Evolutionary conservation across 1,140 invertebrate species (phyloP), one percentile per base, ranked within the genome.

Genomic region (Orchesella cincta): DNA sequence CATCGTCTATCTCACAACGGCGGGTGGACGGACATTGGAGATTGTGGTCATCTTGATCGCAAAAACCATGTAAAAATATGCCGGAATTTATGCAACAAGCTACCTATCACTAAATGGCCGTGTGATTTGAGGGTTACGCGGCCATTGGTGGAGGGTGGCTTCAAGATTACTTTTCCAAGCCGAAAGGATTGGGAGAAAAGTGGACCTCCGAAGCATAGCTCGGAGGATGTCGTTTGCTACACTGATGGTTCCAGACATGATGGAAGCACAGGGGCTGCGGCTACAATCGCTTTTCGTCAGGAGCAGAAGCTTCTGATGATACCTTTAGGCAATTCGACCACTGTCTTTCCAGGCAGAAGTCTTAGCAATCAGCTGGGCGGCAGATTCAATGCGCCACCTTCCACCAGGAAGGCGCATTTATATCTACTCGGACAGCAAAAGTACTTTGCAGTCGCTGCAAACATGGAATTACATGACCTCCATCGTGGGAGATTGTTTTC

Each of bases 211-310:
- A 20, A 39, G 2, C 1, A 31, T 5, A 26, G 16, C 12, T 1
- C 23, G 3, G 1, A 20, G 33, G 29, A 35, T n/a, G 39, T 64
- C 2, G 14, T 62, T 1, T 75, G 74, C 33, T 75, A n/a, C 28
- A 75, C 57, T 14, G 74, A 75, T 36, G 74, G 31, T 18, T 62
- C 57, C 23, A 12, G 54, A 14, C 26, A 62, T 62, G 5, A 62
- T 8, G 54, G 54, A 16, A 62, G 54, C 16, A 62, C 26, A n/a
- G 54, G 54, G 23, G 8, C 12, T 18, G 54, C 16, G 8, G 8
- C 23, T 26, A 26, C 54, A 28, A 62, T 62, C 54, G 5, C 23
- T 26, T 46, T 12, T 20, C 8, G 39, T 12, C 8, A 20, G 39
- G 39, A 46, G 39, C 20, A 20, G 8, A 12, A 20, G 39, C 39